A percentile compares a stretch with the other conserved stretches of the same genome.
Evolutionary conservation across 1,140 invertebrate species (phyloP).

Genomic region (Coptotermes formosanus): DNA sequence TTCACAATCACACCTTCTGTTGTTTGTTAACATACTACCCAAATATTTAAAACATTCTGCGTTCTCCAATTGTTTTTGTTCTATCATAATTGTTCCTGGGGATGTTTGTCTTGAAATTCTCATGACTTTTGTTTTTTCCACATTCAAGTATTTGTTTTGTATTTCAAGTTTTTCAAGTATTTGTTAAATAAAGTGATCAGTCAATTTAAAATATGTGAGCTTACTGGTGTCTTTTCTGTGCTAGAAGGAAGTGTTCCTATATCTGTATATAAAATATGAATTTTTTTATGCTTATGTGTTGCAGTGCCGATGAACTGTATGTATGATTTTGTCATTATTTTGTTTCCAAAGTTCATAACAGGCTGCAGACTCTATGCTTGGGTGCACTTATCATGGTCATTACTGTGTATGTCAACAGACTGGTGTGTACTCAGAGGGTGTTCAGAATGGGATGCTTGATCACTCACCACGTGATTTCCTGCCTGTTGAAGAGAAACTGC

Average conservation of each 20-base stretch:
- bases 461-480: conserved; percentile 52
- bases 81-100: too few relatives aligned
- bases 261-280: too few relatives aligned
- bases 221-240: neutral
- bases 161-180: too few relatives aligned
- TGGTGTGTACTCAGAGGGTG: conserved; percentile 46
- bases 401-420: conserved; percentile 41
- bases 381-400: neutral
- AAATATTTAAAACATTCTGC: too few relatives aligned
- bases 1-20: too few relatives aligned
- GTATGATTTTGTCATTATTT: neutral
- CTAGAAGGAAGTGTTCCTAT: too few relatives aligned
- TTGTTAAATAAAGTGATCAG: neutral
- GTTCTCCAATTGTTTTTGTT: too few relatives aligned
- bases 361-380: too few relatives aligned
- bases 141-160: too few relatives aligned
- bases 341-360: neutral
- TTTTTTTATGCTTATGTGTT: neutral
- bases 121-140: too few relatives aligned
- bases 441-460: conserved; percentile 43
- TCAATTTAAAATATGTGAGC: neutral
- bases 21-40: too few relatives aligned
- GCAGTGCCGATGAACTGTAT: neutral
- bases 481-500: conserved; percentile 53
- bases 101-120: too few relatives aligned